These are phyloP conservation scores for Engystomops pustulosus DNA, from an alignment of 2,113 vertebrate genomes.

Conservation along the genomic window DNA sequence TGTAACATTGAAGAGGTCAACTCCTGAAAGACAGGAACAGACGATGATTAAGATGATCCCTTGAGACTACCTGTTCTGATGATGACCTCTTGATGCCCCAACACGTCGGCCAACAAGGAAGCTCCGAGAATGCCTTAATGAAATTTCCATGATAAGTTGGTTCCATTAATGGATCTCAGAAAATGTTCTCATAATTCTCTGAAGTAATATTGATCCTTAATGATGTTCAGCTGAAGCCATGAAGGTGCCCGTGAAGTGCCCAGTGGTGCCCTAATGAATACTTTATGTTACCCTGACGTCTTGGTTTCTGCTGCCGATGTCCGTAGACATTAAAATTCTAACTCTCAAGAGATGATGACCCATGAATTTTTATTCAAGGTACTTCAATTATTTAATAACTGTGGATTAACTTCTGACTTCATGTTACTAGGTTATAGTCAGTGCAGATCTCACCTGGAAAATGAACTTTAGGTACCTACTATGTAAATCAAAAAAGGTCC, in stretches of 20 bases:
- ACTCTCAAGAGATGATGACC: conserved; percentile 2
- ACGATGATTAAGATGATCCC: neutral
- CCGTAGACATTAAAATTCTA: neutral
- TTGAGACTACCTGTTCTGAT: neutral
- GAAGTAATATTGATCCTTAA: conserved; percentile 42
- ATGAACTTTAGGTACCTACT: neutral
- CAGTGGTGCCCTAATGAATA: conserved; percentile 30
- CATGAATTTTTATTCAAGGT: neutral
- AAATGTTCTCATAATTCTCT: conserved; percentile 31
- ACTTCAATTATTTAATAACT: conserved; percentile 1
- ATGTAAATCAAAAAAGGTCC: neutral
- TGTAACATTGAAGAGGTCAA: neutral
- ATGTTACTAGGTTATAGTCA: neutral
- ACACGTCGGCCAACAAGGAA: conserved; percentile 20
- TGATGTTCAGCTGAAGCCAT: conserved; percentile 14
- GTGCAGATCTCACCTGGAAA: neutral
- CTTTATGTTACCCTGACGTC: conserved; percentile 14
- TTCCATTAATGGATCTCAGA: conserved; percentile 28
- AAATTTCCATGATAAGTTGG: conserved; percentile 19
- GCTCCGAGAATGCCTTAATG: neutral
- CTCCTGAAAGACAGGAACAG: neutral
- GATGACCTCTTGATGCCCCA: neutral
- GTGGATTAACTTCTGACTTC: neutral
- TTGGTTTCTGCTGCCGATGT: neutral
- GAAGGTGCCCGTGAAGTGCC: conserved; percentile 27